Conservation (phyloP, 1,140 invertebrate genomes). For the Temnothorax curvispinosus region DNA sequence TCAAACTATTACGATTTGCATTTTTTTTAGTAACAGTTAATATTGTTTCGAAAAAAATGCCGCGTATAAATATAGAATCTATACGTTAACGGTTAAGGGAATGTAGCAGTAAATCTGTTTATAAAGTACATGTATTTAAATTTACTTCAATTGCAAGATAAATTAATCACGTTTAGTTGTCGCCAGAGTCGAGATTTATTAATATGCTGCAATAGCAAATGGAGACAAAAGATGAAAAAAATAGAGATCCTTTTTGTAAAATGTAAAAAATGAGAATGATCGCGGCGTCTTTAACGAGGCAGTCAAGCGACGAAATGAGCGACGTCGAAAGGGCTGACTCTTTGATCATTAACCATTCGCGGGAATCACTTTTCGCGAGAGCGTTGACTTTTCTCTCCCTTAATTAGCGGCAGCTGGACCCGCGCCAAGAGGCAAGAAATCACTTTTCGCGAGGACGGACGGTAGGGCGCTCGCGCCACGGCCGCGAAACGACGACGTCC, state of each 20-base stretch:
- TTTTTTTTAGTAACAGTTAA: not conserved
- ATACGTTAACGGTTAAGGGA: not conserved
- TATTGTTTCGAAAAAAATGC: not conserved
- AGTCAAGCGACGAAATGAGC: not conserved
- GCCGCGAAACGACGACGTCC: constrained; percentile 61
- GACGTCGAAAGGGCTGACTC: not conserved
- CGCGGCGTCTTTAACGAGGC: not conserved
- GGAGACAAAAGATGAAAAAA: not conserved
- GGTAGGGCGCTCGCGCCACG: constrained; percentile 15
- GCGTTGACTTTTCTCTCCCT: constrained; percentile 26
- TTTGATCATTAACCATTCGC: constrained; percentile 40
- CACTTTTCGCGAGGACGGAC: constrained; percentile 30
- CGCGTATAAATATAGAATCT: not conserved
- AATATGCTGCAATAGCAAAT: not conserved
- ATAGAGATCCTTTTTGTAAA: not conserved
- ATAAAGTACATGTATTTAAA: not conserved
- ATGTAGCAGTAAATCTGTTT: not conserved
- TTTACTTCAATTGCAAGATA: not conserved
- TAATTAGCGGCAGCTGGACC: constrained; percentile 70
- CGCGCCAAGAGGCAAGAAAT: constrained; percentile 45
- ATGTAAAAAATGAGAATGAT: not conserved
- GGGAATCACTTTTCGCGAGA: constrained; percentile 33
- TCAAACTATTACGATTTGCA: not conserved
- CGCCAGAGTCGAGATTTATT: not conserved
- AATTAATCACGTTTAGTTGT: not conserved